Evolutionary conservation across 2,113 vertebrate species (phyloP).

Genomic region (Brevimyrus niger): DNA sequence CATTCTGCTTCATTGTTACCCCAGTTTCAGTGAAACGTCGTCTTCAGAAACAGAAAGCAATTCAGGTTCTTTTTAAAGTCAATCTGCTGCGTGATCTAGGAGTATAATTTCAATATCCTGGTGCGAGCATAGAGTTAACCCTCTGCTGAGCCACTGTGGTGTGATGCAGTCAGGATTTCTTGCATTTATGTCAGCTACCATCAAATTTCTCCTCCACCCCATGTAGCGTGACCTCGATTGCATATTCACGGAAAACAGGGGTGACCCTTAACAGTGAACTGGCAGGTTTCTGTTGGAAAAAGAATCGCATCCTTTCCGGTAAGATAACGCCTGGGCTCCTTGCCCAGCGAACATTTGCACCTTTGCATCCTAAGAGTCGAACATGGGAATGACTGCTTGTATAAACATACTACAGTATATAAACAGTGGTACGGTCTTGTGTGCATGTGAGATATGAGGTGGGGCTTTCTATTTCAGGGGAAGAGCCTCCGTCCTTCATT

Average conservation of each 20-base stretch:
- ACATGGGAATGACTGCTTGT: background rate
- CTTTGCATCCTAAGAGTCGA: background rate
- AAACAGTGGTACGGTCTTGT: background rate
- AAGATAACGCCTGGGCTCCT: background rate
- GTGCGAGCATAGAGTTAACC: too few species aligned
- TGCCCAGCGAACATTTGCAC: background rate
- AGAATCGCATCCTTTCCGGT: conserved; percentile 52
- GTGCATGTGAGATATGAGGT: background rate
- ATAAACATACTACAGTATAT: background rate
- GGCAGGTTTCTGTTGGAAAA: conserved; percentile 70
- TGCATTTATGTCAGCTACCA: background rate
- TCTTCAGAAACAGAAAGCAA: background rate
- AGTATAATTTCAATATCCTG: background rate
- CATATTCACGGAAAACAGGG: conserved; percentile 77
- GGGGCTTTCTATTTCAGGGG: conserved; percentile 51
- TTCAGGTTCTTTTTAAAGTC: background rate
- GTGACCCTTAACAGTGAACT: conserved; percentile 91
- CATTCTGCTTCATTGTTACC: background rate
- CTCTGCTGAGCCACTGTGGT: background rate
- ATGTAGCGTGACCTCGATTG: conserved; percentile 73
- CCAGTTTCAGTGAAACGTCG: background rate
- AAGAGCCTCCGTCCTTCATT: conserved; percentile 85
- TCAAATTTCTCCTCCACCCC: background rate
- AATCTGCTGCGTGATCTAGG: background rate
- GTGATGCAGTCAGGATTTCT: background rate